A percentile compares a stretch with the other conserved stretches of the same genome.
Conservation (phyloP, 1,140 invertebrate species). For the Drosophila tani region DNA sequence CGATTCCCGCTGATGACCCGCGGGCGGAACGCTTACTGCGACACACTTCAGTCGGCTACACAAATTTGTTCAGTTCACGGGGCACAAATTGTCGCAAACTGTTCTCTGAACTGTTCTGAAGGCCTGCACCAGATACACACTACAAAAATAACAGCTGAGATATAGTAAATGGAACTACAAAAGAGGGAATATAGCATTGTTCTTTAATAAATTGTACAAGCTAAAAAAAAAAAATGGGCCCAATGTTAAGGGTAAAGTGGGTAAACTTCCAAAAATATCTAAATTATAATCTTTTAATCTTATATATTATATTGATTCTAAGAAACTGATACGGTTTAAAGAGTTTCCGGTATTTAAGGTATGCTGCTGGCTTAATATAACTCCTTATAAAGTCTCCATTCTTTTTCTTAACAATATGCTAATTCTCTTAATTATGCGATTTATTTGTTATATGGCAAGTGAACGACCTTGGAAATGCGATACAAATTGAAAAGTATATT, state of each 20-base stretch:
- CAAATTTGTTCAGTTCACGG: constrained; percentile 42
- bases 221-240: neutral
- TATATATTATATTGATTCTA: neutral
- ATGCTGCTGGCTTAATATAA: neutral
- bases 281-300: no score
- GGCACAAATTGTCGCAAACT: constrained; percentile 35
- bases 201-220: neutral
- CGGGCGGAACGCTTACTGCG: constrained; percentile 57
- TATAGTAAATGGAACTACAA: neutral
- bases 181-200: neutral
- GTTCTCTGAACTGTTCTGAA: constrained; percentile 3
- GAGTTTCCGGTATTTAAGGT: neutral
- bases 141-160: constrained; percentile 7
- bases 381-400: neutral
- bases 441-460: constrained; percentile 20
- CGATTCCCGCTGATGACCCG: constrained; percentile 9
- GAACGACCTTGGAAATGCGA: constrained; percentile 29
- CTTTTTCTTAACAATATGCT: constrained; percentile 18
- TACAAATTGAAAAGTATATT: constrained; percentile 13
- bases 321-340: neutral
- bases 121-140: neutral
- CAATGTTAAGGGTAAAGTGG: no score
- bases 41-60: constrained; percentile 63
- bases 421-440: constrained; percentile 29
- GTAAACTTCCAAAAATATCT: no score